Base-by-base conservation (phyloP, 2,113 vertebrate species). In the Corythornis vintsioides region DNA sequence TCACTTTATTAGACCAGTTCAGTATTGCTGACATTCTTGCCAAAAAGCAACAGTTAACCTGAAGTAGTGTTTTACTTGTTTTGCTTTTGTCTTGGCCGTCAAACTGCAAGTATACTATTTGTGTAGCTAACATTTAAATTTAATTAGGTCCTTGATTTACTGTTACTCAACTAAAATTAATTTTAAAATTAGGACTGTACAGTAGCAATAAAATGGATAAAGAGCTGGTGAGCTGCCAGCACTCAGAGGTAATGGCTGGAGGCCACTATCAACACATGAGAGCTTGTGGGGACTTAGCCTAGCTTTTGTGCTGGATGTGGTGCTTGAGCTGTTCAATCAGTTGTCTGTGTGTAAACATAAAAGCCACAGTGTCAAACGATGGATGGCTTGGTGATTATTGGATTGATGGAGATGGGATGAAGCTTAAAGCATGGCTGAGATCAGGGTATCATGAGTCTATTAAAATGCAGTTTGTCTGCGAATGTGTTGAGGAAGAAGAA, bases 31-130 rank as follows among this genome's bases (percentile, higher is more conserved):
- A 11, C 0, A 0, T 33, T 60, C 74, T 76, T 91, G 81, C 66
- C 86, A 96, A 91, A 82, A 94, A 52, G 79, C 93, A 94, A 66
- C 29, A 35, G 66, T 91, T 92, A 86, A 83, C 75, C 60, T 90
- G 50, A 60, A 71, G 88, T 19, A 31, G 15, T 40, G 25, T 64
- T 52, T 90, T 90, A 35, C 48, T 92, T 94, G 55, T 69, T 92
- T 84, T 89, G 60, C 4, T 84, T 86, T 90, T 75, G 66, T 85
- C 55, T 77, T 80, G 60, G 67, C 86, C 91, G 69, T 89, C 88
- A 94, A 9, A 65, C 55, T 79, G 59, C 42, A 93, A 81, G 60
- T 71, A 63, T n/a, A 6, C 19, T 88, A 25, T 81, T 87, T 83
- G 60, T 83, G 35, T 81, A 74, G 75, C 56, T 88, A 73, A 56